phyloP scores from a whole-genome alignment of 2,888 invertebrate species.

The Drosophila monieri region DNA sequence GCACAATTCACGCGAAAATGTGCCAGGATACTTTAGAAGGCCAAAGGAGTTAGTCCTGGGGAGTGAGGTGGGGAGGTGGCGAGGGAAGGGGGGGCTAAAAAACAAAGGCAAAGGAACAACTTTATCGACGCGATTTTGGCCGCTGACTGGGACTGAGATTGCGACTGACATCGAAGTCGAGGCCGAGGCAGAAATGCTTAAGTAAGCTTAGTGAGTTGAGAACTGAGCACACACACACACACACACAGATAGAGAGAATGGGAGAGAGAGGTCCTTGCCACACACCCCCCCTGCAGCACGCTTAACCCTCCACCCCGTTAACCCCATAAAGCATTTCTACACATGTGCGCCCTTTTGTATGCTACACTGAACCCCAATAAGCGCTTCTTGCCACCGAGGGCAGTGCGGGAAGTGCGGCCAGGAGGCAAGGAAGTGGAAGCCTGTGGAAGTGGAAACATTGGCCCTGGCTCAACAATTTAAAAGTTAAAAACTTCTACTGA shows the following conservation, averaged over 20 bases:
- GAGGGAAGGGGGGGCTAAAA: not conserved
- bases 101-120: slow-evolving; percentile 22
- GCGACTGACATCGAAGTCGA: slow-evolving; percentile 56
- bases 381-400: not conserved
- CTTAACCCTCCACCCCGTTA: not conserved
- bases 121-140: slow-evolving; percentile 47
- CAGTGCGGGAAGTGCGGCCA: too few species aligned
- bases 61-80: not conserved
- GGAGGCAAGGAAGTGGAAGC: not conserved
- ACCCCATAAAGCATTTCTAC: slow-evolving; percentile 52
- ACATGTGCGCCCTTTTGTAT: slow-evolving; percentile 63
- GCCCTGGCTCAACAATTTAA: slow-evolving; percentile 64
- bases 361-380: slow-evolving; percentile 36
- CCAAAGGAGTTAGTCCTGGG: not conserved
- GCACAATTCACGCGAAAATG: slow-evolving; percentile 29
- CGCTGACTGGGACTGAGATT: slow-evolving; percentile 49
- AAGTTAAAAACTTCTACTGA: slow-evolving; percentile 67
- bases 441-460: slow-evolving; percentile 19
- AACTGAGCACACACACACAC: slow-evolving; percentile 15
- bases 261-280: slow-evolving; percentile 13
- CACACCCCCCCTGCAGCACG: not conserved
- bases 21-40: slow-evolving; percentile 1
- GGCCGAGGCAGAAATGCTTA: slow-evolving; percentile 64
- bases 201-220: slow-evolving; percentile 65
- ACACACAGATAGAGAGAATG: not conserved